Base-by-base conservation (phyloP, 2,113 vertebrate genomes). In the Lanius collurio region DNA sequence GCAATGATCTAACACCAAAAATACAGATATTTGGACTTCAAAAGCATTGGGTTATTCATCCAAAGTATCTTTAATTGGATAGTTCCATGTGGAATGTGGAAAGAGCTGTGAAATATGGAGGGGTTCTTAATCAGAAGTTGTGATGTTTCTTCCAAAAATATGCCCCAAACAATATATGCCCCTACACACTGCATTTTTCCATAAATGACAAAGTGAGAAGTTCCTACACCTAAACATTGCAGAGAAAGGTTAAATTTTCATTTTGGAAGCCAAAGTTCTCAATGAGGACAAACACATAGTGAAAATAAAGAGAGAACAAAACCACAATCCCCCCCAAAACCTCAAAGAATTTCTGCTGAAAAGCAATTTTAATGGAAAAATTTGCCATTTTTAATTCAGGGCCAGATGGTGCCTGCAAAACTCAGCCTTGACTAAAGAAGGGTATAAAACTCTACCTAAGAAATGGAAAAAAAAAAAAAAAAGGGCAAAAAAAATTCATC, bases 301-400 rank as follows among this genome's bases (percentile, higher is more conserved):
- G 27, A 28, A 59, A 69, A 68, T 3, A 70, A 30, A 53, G 33
- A 53, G 12, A 68, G 47, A 68, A 14, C 3, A 65, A 92, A 78
- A 19, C 1, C 15, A 41, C 16, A 33, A 69, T 3, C 3, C 1
- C 0, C 1, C 4, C 5, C 8, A 24, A 56, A 41, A 13, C 15
- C 21, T 71, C 44, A 49, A 83, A 76, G 18, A 63, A 84, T 50
- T 90, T 55, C 56, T 42, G 7, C 35, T 78, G 30, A 69, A 81
- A 88, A 64, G 15, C 3, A 31, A 56, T 78, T 82, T 73, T 78
- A 60, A 60, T 60, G 33, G 46, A 88, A 84, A 85, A 64, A 8
- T 3, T 69, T 37, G 35, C 18, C 44, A 64, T 53, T 80, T 83
- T 53, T 53, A 83, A 75, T 59, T 74, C 70, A 85, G 33, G 23